Base-by-base conservation (phyloP, 2,888 invertebrate species). In the Ophonus ardosiacus region DNA sequence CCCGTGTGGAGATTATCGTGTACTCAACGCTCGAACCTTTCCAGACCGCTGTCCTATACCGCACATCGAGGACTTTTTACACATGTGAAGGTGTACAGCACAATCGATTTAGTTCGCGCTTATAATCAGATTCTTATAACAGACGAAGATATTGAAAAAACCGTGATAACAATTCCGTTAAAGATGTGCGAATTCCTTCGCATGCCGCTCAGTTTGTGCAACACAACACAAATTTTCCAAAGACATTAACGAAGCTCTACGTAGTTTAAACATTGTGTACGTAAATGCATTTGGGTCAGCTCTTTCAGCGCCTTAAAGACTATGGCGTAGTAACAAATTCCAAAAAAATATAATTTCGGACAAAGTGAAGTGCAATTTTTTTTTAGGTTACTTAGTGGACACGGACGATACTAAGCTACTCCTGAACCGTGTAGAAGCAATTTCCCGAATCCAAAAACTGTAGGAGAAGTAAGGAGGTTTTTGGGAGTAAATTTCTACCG, bases 161-260 rank as follows among this genome's bases (percentile, higher is more conserved):
- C 51, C 1, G 76, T 17, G 15, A 76, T 76, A 15, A 18, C 18
- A 5, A 56, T 43, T 40, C 18, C 76, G 21, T 76, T 76, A 18
- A 51, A 51, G 3, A 43, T 61, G 2, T 61, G 17, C 61, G 10
- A 61, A 10, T 17, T 61, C 18, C 15, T 18, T 6, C 15, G 61
- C 4, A 61, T 61, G 61, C 57, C 87, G 61, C 87, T 88, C 71
- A 89, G 89, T 0, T 85, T 90, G 1, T 82, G 88, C 7, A 90
- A 90, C 71, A 89, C 89, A 0, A 88, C 88, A 0, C 89, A 89
- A 79, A 89, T 88, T 0, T 90, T 90, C 7, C 85, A 89, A 76
- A 85, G 89, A 0, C 63, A 88, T 90, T 76, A 87, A 90, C 74
- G 84, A 86, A 6, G 86, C 88, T 7, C 78, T 87, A 7, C 63